Evolutionary conservation across 2,113 vertebrate species (phyloP).

Genomic region (Casuarius casuarius): DNA sequence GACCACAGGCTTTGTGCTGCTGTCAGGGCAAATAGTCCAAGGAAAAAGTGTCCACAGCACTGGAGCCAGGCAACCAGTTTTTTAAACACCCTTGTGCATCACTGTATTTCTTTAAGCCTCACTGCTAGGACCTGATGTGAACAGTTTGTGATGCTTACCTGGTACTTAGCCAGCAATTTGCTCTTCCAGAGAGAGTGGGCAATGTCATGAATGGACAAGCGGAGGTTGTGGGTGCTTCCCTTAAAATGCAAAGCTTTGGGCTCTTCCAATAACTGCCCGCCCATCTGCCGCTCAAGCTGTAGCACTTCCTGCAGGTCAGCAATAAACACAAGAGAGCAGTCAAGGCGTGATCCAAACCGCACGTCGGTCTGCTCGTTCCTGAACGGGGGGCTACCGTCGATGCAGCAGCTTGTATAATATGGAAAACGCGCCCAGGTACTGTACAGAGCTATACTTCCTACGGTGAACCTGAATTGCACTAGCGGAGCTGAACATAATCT

Average conservation of each 20-base stretch:
- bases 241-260: slow-evolving; percentile 95
- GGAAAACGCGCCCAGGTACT: not conserved
- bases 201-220: slow-evolving; percentile 91
- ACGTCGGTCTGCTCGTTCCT: not conserved
- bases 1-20: not conserved
- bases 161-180: slow-evolving; percentile 94
- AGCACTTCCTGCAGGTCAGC: slow-evolving; percentile 85
- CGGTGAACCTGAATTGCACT: not conserved
- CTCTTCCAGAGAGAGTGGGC: slow-evolving; percentile 93
- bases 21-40: not conserved
- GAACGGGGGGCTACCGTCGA: not conserved
- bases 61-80: not conserved
- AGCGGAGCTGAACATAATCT: not conserved
- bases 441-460: not conserved
- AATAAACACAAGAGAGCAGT: not conserved
- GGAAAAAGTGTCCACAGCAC: fast-evolving
- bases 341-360: not conserved
- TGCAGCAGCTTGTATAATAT: not conserved
- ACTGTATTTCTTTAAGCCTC: not conserved
- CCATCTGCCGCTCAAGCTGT: slow-evolving; percentile 93
- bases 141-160: slow-evolving; percentile 78
- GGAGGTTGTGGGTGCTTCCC: slow-evolving; percentile 94
- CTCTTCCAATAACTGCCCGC: slow-evolving; percentile 93
- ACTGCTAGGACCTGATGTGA: not conserved
- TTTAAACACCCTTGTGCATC: not conserved